phyloP scores from a whole-genome alignment of 1,140 invertebrate species.

The Diachasmimorpha longicaudata region DNA sequence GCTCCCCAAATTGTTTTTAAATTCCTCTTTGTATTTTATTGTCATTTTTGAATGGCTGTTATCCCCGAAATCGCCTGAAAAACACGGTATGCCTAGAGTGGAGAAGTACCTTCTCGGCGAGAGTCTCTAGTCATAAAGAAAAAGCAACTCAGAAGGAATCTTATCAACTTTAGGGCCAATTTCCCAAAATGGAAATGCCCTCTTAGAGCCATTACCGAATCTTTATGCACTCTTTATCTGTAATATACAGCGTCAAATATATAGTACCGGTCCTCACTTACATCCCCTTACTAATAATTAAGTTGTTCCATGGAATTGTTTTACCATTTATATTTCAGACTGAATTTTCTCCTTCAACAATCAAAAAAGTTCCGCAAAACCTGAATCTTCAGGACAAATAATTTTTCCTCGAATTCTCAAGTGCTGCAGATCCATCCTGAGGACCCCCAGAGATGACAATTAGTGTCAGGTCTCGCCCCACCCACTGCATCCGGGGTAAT shows the following conservation, averaged over 20 bases:
- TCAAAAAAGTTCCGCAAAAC: not conserved
- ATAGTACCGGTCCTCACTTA: not conserved
- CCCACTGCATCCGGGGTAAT: not conserved
- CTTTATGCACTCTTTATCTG: conserved; percentile 4
- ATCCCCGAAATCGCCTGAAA: not conserved
- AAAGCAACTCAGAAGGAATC: too few species aligned
- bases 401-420: too few species aligned
- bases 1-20: not conserved
- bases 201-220: conserved; percentile 7
- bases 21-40: not conserved
- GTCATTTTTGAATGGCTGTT: not conserved
- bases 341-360: too few species aligned
- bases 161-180: conserved; percentile 24
- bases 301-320: too few species aligned
- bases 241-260: not conserved
- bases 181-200: conserved; percentile 15
- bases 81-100: too few species aligned
- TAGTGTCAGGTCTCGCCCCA: not conserved
- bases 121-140: too few species aligned
- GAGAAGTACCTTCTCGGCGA: too few species aligned
- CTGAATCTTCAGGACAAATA: not conserved
- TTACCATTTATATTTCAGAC: too few species aligned
- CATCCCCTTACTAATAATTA: too few species aligned
- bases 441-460: not conserved
- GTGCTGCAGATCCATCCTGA: not conserved